Conservation (phyloP, 2,888 invertebrate species). For the Oligia strigilis region DNA sequence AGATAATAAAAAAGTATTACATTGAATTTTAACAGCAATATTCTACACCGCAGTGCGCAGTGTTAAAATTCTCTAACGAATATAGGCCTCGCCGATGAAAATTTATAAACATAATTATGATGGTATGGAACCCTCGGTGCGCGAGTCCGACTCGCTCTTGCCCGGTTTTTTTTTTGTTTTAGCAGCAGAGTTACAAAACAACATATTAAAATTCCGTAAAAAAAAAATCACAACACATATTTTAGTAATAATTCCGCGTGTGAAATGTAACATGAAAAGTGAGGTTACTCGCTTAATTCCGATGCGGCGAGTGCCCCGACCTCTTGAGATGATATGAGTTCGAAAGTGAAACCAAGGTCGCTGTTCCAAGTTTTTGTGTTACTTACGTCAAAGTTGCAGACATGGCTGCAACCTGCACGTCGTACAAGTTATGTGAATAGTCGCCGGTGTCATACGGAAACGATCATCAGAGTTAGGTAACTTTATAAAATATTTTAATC, state of each 20-base stretch:
- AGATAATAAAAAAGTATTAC: too few relatives aligned
- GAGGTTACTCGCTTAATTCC: conserved; percentile 61
- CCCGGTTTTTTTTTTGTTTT: conserved; percentile 26
- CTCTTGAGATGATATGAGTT: conserved; percentile 73
- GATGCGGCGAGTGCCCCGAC: conserved; percentile 74
- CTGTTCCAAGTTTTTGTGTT: conserved; percentile 55
- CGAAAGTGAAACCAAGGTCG: conserved; percentile 83
- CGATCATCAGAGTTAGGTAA: conserved; percentile 71
- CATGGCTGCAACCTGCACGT: conserved; percentile 68
- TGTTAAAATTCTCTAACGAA: too few relatives aligned
- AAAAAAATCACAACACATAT: conserved; percentile 5
- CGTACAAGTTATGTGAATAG: conserved; percentile 65
- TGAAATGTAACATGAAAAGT: conserved; percentile 56
- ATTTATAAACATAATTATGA: too few relatives aligned
- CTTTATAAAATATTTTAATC: conserved; percentile 59
- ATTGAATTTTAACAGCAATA: too few relatives aligned
- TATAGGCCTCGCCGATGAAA: too few relatives aligned
- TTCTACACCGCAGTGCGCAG: too few relatives aligned
- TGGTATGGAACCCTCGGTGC: too few relatives aligned
- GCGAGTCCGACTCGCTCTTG: too few relatives aligned
- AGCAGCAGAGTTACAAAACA: conserved; percentile 8
- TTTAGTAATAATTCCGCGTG: conserved; percentile 38
- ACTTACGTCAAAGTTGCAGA: conserved; percentile 59
- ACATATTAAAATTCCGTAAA: conserved; percentile 34
- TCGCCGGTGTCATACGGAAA: conserved; percentile 61